Percentiles rank a stretch among this genome's conserved stretches.
These are phyloP conservation scores for Melanotaenia parkinsoni DNA, from an alignment of 2,797 vertebrate genomes.

Conservation along the genomic window DNA sequence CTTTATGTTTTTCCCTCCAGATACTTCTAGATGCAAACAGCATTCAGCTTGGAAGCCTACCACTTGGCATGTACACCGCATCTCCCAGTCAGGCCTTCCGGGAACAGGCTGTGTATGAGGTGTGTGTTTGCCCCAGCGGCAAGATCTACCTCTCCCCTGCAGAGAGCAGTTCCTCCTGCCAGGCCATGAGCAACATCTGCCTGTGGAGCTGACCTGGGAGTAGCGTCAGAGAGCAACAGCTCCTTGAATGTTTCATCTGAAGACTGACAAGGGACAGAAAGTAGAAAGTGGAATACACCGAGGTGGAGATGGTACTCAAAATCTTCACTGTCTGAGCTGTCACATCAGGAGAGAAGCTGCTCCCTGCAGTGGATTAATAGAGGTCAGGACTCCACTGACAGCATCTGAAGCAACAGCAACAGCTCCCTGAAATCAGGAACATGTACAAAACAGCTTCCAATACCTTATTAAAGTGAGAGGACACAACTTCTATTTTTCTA, in stretches of 20 bases:
- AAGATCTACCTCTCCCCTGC: slow-evolving; percentile 92
- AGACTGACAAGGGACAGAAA: slow-evolving; percentile 19
- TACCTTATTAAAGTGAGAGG: slow-evolving; percentile 37
- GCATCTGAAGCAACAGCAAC: not conserved
- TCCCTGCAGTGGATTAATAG: slow-evolving; percentile 8
- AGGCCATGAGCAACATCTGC: slow-evolving; percentile 92
- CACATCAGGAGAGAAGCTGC: slow-evolving; percentile 11
- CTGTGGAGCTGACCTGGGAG: slow-evolving; percentile 84
- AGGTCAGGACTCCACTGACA: slow-evolving; percentile 33
- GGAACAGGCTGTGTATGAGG: slow-evolving; percentile 88
- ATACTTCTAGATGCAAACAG: slow-evolving; percentile 90
- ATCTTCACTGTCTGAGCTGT: slow-evolving; percentile 14
- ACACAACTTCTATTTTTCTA: slow-evolving; percentile 71
- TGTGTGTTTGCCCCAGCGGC: slow-evolving; percentile 93
- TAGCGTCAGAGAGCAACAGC: not conserved
- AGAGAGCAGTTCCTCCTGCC: slow-evolving; percentile 90
- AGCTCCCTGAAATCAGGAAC: slow-evolving; percentile 58
- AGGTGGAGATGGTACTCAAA: slow-evolving; percentile 5
- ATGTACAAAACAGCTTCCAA: slow-evolving; percentile 32
- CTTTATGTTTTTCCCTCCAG: slow-evolving; percentile 67
- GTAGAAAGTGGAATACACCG: not conserved
- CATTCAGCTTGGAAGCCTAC: slow-evolving; percentile 89
- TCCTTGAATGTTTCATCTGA: slow-evolving; percentile 21
- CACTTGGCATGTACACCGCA: slow-evolving; percentile 82
- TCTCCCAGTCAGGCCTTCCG: slow-evolving; percentile 61